Evolutionary conservation across 2,797 vertebrate species (phyloP), one percentile per base, ranked within the genome.

Genomic region (Bradypodion ventrale): DNA sequence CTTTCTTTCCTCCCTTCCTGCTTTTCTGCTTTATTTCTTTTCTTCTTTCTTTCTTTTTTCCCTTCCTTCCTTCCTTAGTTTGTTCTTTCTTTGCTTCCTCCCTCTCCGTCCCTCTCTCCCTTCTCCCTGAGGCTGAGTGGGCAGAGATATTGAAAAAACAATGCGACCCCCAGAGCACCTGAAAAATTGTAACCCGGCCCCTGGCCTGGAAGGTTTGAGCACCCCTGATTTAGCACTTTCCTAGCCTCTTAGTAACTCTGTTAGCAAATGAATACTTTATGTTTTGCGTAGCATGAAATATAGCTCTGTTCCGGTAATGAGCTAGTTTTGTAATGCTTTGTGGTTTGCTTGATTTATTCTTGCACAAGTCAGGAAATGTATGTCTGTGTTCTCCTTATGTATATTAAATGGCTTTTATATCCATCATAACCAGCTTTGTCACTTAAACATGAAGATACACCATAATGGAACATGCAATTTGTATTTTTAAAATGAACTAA

Each of bases 311-410:
- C 46, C 44, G 7, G 35, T 25, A 32, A 70, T 81, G 42, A 69
- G 21, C 65, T n/a, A 7, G 12, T 82, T 81, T 60, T 82, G 79
- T 27, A 85, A 52, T 63, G n/a, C 25, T 76, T 81, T 35, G n/a
- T 59, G 52, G 62, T 32, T 72, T 75, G 25, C 78, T 69, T 81
- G 72, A 59, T 59, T 75, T 69, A 44, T 21, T 76, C 52, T 81
- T 76, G 78, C 56, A 3, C 40, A 75, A 81, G 13, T 60, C 60
- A 85, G 84, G 66, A 70, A 62, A 16, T 62, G 25, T n/a, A 13
- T 75, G 7, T 42, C 10, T 52, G 46, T 80, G 52, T 75, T 85
- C 32, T 80, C n/a, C 63, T 70, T 75, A 4, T 49, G 35, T 77
- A 21, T 44, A 27, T 49, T n/a, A 70, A 44, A 70, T 42, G 63